These are phyloP conservation scores for Halcyon malimbica DNA, from an alignment of 2,113 vertebrate species.

Conservation along the genomic window DNA sequence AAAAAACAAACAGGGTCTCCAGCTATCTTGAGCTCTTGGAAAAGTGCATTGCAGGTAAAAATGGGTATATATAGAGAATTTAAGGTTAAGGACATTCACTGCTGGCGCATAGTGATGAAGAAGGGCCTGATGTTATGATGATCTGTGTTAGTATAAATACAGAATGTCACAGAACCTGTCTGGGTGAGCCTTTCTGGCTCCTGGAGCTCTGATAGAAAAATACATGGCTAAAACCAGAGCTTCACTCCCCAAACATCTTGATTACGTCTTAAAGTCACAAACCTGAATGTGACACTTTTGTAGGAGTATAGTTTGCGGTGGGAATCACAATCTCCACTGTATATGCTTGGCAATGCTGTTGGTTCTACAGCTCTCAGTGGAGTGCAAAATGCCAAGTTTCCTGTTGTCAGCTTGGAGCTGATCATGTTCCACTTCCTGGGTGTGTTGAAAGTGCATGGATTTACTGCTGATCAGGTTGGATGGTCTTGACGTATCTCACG, in stretches of 20 bases:
- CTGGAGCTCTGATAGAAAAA: background rate
- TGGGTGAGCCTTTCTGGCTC: background rate
- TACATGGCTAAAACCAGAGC: background rate
- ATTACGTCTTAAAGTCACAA: background rate
- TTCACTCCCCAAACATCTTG: background rate
- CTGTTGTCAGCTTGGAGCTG: background rate
- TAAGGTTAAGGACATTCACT: background rate
- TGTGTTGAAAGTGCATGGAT: background rate
- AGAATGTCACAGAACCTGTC: conserved; percentile 30
- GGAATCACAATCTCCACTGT: fast-evolving
- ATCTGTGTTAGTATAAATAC: background rate
- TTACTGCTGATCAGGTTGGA: background rate
- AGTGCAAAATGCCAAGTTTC: background rate
- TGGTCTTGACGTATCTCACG: background rate
- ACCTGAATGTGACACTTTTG: background rate
- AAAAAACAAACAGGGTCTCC: background rate
- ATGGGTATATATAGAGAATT: fast-evolving
- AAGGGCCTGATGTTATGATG: background rate
- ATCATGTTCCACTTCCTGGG: background rate
- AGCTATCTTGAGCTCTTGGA: background rate
- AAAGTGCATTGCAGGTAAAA: background rate
- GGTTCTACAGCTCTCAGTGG: background rate
- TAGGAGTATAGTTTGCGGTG: background rate
- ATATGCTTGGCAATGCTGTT: background rate
- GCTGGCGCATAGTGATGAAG: background rate